Percentiles rank a stretch among this genome's conserved stretches.
phyloP scores from a whole-genome alignment of 2,113 vertebrate genomes.

The Actenoides hombroni region DNA sequence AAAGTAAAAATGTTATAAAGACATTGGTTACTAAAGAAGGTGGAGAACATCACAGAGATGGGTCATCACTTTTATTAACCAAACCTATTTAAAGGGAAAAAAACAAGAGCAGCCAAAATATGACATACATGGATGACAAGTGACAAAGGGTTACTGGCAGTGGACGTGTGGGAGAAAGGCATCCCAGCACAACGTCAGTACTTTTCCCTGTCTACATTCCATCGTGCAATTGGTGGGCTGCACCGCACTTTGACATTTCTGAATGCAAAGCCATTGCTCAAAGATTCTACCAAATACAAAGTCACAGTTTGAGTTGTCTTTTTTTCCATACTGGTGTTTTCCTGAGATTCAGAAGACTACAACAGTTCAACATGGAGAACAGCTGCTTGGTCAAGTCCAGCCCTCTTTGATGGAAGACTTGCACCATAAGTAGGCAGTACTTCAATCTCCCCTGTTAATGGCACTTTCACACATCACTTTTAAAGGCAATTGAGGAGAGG shows the following conservation, averaged over 20 bases:
- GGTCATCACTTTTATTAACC: conserved; percentile 13
- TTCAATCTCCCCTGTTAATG: neutral
- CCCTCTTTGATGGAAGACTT: neutral
- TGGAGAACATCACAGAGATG: neutral
- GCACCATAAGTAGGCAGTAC: neutral
- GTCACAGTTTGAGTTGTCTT: neutral
- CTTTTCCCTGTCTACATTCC: neutral
- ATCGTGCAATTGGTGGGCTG: neutral
- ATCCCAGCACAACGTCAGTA: neutral
- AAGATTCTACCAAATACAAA: neutral
- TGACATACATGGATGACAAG: neutral
- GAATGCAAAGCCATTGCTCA: neutral
- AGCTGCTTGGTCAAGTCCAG: neutral
- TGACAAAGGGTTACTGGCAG: conserved; percentile 24
- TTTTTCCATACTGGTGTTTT: neutral
- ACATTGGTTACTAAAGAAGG: neutral
- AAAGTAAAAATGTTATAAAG: neutral
- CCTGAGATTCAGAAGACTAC: neutral
- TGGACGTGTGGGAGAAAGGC: neutral
- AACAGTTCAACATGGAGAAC: neutral
- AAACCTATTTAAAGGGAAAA: neutral
- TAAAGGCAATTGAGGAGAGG: neutral
- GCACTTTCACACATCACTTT: neutral
- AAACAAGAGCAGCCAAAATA: neutral
- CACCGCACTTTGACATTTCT: neutral